A percentile compares a stretch with the other conserved stretches of the same genome.
phyloP scores from a whole-genome alignment of 2,888 invertebrate species.

The Cheilosia pagana region DNA sequence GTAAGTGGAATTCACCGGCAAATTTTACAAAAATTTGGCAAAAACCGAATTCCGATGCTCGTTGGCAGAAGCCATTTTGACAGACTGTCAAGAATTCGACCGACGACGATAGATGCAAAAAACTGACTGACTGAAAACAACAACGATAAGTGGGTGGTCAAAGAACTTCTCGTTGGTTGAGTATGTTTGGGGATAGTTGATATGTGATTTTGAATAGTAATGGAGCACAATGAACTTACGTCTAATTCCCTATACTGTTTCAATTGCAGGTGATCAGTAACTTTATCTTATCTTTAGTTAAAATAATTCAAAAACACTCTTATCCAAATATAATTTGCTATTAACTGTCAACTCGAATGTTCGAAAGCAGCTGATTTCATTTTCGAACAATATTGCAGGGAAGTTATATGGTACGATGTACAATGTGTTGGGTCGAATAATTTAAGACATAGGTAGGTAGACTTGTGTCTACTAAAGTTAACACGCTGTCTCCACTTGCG shows the following conservation, averaged over 20 bases:
- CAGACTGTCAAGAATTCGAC: conserved; percentile 51
- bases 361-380: conserved; percentile 52
- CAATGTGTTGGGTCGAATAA: too few species aligned
- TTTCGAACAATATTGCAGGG: conserved; percentile 18
- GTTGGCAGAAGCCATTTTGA: conserved; percentile 72
- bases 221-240: conserved; percentile 9
- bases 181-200: background rate
- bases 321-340: background rate
- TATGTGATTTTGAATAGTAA: background rate
- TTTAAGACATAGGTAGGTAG: too few species aligned
- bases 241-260: background rate
- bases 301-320: conserved; percentile 3
- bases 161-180: too few species aligned
- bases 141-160: background rate
- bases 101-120: conserved; percentile 28
- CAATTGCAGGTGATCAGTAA: background rate
- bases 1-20: conserved; percentile 37
- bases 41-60: conserved; percentile 11
- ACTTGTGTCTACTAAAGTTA: too few species aligned
- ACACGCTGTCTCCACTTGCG: too few species aligned
- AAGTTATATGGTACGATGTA: background rate
- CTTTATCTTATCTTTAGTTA: conserved; percentile 4
- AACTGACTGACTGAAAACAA: conserved; percentile 32
- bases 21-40: conserved; percentile 17
- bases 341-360: conserved; percentile 16